A percentile compares a stretch with the other conserved stretches of the same genome.
Conservation (phyloP, 37 sponge, comb jelly and placozoan genomes). For the Axinella damicornis region DNA sequence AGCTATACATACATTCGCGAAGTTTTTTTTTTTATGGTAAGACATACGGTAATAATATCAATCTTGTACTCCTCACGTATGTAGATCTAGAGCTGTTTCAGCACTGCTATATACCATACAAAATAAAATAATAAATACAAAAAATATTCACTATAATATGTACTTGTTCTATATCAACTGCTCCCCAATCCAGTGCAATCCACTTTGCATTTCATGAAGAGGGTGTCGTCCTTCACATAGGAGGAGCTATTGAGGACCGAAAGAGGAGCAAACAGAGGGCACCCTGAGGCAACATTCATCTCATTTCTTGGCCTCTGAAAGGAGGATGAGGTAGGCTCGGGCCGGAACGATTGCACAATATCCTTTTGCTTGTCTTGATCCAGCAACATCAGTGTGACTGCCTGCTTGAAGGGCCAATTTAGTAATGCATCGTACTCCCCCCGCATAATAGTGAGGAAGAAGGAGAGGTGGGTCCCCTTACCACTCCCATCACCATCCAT, state of each 20-base stretch:
- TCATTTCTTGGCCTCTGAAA: slow-evolving; percentile 78
- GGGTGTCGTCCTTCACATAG: slow-evolving; percentile 80
- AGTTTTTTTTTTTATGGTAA: too few species aligned
- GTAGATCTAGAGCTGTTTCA: too few species aligned
- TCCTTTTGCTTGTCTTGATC: slow-evolving; percentile 66
- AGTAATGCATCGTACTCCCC: slow-evolving; percentile 92
- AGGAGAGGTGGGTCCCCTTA: slow-evolving; percentile 72
- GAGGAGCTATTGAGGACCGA: slow-evolving; percentile 55
- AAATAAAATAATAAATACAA: too few species aligned
- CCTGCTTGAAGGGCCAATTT: slow-evolving; percentile 84
- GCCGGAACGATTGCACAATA: slow-evolving; percentile 76
- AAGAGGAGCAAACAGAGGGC: slow-evolving; percentile 82
- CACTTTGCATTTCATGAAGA: slow-evolving; percentile 73
- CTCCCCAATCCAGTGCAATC: slow-evolving; percentile 39
- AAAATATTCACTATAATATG: too few species aligned
- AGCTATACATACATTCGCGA: too few species aligned
- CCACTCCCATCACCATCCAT: slow-evolving; percentile 91
- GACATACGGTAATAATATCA: too few species aligned
- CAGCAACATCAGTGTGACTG: slow-evolving; percentile 69
- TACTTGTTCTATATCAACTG: slow-evolving; percentile 20
- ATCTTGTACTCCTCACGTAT: too few species aligned
- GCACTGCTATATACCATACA: too few species aligned
- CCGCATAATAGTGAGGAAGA: slow-evolving; percentile 85
- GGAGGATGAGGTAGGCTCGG: slow-evolving; percentile 57
- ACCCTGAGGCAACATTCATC: slow-evolving; percentile 92